Conservation (phyloP, 1,140 invertebrate species). For the Limonius californicus region DNA sequence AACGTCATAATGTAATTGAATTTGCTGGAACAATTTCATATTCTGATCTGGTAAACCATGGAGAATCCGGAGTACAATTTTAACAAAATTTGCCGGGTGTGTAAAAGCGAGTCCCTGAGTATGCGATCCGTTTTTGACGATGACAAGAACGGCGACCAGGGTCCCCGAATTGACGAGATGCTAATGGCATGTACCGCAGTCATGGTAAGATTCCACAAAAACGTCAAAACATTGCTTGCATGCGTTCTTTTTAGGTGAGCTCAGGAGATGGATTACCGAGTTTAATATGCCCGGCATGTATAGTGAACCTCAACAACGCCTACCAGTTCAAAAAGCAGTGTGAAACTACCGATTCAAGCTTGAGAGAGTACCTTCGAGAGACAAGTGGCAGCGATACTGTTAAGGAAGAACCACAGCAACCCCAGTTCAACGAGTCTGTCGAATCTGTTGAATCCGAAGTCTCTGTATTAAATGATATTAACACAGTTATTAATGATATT, state of each 20-base stretch:
- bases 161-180: conserved; percentile 46
- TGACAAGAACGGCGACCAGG: not conserved
- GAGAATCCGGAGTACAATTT: conserved; percentile 23
- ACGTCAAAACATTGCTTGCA: not conserved
- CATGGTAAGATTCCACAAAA: conserved; percentile 33
- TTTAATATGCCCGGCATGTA: conserved; percentile 40
- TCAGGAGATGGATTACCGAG: conserved; percentile 38
- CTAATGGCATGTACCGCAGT: conserved; percentile 46
- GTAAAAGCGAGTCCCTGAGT: conserved; percentile 34
- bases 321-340: conserved; percentile 41
- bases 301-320: conserved; percentile 36
- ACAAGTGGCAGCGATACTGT: conserved; percentile 33
- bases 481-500: not conserved
- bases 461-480: conserved; percentile 4
- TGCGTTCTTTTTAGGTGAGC: conserved; percentile 28
- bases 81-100: conserved; percentile 36
- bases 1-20: not conserved
- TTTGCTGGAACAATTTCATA: not conserved
- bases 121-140: conserved; percentile 37
- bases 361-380: conserved; percentile 36
- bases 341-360: conserved; percentile 36
- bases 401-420: conserved; percentile 31
- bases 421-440: not conserved
- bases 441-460: not conserved
- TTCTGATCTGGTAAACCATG: not conserved